Conservation (phyloP, 2,797 vertebrate species). For the Acanthopagrus latus region DNA sequence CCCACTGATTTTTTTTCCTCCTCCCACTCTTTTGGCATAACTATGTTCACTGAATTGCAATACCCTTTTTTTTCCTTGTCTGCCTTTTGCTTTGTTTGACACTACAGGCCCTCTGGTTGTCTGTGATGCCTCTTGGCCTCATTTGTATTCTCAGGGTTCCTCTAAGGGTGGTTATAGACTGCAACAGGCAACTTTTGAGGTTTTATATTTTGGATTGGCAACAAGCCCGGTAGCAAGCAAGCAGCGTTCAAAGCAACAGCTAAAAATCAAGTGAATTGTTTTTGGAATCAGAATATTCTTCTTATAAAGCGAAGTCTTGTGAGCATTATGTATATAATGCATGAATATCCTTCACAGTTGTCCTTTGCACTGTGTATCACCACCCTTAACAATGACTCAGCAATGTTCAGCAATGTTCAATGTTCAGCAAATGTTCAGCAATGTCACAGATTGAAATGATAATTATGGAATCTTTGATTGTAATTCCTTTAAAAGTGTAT, state of each 20-base stretch:
- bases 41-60: conserved; percentile 61
- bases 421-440: no score
- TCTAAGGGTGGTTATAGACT: conserved; percentile 62
- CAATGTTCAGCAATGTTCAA: neutral
- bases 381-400: conserved; percentile 28
- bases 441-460: conserved; percentile 1
- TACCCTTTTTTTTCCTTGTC: conserved; percentile 35
- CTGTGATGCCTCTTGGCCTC: conserved; percentile 60
- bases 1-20: conserved; percentile 49
- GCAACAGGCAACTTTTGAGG: conserved; percentile 51
- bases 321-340: neutral
- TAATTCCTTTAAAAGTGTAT: neutral
- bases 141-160: conserved; percentile 52
- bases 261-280: neutral
- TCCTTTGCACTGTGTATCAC: conserved; percentile 42
- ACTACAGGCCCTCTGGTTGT: conserved; percentile 68
- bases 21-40: conserved; percentile 60
- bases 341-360: conserved; percentile 45
- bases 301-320: neutral
- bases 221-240: conserved; percentile 20
- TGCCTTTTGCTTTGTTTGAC: conserved; percentile 72
- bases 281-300: conserved; percentile 9
- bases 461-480: neutral
- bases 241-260: neutral
- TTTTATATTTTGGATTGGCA: conserved; percentile 16